Evolutionary conservation across 2,888 invertebrate genomes (phyloP).

Genomic region (Horisme vitalbata): DNA sequence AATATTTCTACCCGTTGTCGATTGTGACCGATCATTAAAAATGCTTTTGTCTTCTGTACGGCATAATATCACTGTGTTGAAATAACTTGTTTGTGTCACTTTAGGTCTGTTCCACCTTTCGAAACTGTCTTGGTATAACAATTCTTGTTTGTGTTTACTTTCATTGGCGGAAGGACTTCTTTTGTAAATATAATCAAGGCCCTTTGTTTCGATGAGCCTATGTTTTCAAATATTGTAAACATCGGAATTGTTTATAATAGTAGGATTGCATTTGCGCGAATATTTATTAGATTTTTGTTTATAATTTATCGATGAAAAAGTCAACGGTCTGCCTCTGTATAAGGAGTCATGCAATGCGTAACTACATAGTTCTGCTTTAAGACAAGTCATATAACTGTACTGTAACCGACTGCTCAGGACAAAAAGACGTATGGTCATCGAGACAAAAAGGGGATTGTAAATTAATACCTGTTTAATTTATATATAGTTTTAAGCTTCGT

Average conservation of each 20-base stretch:
- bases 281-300: no score
- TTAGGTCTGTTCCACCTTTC: slow-evolving; percentile 20
- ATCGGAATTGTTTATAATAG: not conserved
- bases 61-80: slow-evolving; percentile 29
- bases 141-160: slow-evolving; percentile 26
- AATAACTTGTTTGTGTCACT: slow-evolving; percentile 26
- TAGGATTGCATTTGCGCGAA: slow-evolving; percentile 1
- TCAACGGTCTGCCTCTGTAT: no score
- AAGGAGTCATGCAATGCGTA: not conserved
- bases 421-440: slow-evolving; percentile 14
- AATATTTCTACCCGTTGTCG: slow-evolving; percentile 16
- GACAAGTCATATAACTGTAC: no score
- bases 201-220: slow-evolving; percentile 26
- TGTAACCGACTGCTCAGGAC: no score
- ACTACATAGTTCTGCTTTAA: no score
- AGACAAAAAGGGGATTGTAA: slow-evolving; percentile 26
- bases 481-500: slow-evolving; percentile 28
- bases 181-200: slow-evolving; percentile 33
- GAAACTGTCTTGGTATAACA: slow-evolving; percentile 17
- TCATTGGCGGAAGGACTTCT: slow-evolving; percentile 29
- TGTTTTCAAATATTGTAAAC: not conserved
- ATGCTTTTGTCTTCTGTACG: slow-evolving; percentile 30
- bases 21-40: slow-evolving; percentile 20
- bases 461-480: slow-evolving; percentile 32
- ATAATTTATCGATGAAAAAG: no score